A percentile compares a stretch with the other conserved stretches of the same genome.
Conservation (phyloP, 2,888 invertebrate genomes). For the Siphlonurus alternatus region DNA sequence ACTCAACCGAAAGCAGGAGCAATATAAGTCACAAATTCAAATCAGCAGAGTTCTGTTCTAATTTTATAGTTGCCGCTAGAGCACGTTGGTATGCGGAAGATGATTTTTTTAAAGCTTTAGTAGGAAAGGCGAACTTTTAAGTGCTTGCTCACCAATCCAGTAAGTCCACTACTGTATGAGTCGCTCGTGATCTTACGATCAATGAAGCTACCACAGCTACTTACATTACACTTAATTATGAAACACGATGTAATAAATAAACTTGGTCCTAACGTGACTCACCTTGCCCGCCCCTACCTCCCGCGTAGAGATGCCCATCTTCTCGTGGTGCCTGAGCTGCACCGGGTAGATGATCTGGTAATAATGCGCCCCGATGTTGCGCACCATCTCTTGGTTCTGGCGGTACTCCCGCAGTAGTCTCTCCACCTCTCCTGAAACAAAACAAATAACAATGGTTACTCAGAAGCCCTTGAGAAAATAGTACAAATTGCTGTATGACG, state of each 20-base stretch:
- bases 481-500: not conserved
- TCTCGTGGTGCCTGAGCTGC: constrained; percentile 85
- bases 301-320: constrained; percentile 88
- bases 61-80: too few relatives aligned
- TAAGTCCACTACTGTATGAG: too few relatives aligned
- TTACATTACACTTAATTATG: too few relatives aligned
- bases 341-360: constrained; percentile 92
- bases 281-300: constrained; percentile 81
- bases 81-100: too few relatives aligned
- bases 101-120: too few relatives aligned
- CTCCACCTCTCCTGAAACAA: constrained; percentile 69
- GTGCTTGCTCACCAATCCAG: too few relatives aligned
- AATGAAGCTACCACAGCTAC: too few relatives aligned
- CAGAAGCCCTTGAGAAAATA: not conserved
- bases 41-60: too few relatives aligned
- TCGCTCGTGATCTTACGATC: too few relatives aligned
- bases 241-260: not conserved
- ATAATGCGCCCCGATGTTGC: constrained; percentile 78
- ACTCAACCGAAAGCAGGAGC: too few relatives aligned
- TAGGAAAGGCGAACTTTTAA: too few relatives aligned
- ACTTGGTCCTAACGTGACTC: not conserved
- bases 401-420: constrained; percentile 76
- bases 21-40: too few relatives aligned
- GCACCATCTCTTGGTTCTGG: constrained; percentile 82
- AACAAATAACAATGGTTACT: constrained; percentile 15